Evolutionary conservation across 1,140 invertebrate genomes (phyloP).

Genomic region (Sycophila sp.): DNA sequence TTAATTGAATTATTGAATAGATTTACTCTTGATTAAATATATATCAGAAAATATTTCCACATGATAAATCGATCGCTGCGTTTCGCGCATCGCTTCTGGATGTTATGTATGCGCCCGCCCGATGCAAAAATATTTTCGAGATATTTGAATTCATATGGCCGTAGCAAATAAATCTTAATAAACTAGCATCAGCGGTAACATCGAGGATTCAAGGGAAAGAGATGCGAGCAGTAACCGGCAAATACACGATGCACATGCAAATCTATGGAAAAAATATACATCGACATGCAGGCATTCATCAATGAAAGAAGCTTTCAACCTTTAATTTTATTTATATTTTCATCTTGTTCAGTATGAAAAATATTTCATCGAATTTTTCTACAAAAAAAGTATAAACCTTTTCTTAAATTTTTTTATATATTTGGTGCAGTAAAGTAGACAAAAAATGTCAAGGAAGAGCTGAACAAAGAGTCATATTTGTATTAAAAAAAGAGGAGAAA

Average conservation of each 20-base stretch:
- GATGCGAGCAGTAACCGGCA: background rate
- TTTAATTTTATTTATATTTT: background rate
- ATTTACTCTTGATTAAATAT: background rate
- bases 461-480: background rate
- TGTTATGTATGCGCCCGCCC: too few species aligned
- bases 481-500: too few species aligned
- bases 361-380: conserved; percentile 9
- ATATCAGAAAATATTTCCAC: conserved; percentile 5
- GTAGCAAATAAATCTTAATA: conserved; percentile 12
- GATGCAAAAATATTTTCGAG: conserved; percentile 16
- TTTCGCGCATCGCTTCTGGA: background rate
- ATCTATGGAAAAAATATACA: background rate
- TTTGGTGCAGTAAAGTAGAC: background rate
- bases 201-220: background rate
- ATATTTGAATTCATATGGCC: background rate
- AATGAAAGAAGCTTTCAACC: background rate
- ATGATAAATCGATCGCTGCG: background rate
- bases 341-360: background rate
- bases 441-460: background rate
- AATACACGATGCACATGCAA: conserved; percentile 18
- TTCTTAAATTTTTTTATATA: background rate
- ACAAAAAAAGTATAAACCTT: background rate
- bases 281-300: background rate
- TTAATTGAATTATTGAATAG: background rate
- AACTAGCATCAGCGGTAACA: conserved; percentile 11